Evolutionary conservation across 2,113 vertebrate species (phyloP).

Genomic region (Speoplatyrhinus poulsoni): DNA sequence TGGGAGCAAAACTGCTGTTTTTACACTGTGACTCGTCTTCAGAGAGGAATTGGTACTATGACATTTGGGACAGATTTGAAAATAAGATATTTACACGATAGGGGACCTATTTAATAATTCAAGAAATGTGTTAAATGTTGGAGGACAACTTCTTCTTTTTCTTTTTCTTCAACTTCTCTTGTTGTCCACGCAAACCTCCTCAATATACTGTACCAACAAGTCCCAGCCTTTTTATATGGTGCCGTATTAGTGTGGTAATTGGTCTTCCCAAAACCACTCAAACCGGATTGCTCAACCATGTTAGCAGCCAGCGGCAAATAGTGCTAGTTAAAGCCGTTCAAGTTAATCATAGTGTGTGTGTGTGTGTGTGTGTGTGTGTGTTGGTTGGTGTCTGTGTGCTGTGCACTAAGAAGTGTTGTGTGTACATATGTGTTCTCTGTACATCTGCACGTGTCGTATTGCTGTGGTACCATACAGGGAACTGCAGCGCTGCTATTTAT

Average conservation of each 20-base stretch:
- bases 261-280: slow-evolving; percentile 35
- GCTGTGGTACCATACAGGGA: slow-evolving; percentile 34
- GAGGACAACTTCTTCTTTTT: too few species aligned
- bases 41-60: too few species aligned
- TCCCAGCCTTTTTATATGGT: background rate
- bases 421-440: slow-evolving; percentile 14
- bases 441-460: slow-evolving; percentile 36
- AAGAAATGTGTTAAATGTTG: too few species aligned
- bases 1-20: too few species aligned
- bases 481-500: slow-evolving; percentile 56
- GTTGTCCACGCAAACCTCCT: slow-evolving; percentile 7
- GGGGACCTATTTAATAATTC: too few species aligned
- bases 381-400: slow-evolving; percentile 42
- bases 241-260: slow-evolving; percentile 19
- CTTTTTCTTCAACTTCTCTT: background rate
- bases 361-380: slow-evolving; percentile 32
- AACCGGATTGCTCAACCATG: slow-evolving; percentile 31
- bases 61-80: too few species aligned
- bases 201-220: slow-evolving; percentile 42
- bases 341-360: slow-evolving; percentile 17
- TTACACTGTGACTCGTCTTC: too few species aligned
- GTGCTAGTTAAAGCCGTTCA: background rate
- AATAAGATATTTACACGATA: too few species aligned
- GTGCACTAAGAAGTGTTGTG: background rate
- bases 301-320: slow-evolving; percentile 21